These are phyloP conservation scores for Spea hammondii DNA, from an alignment of 2,797 vertebrate species.

Conservation along the genomic window DNA sequence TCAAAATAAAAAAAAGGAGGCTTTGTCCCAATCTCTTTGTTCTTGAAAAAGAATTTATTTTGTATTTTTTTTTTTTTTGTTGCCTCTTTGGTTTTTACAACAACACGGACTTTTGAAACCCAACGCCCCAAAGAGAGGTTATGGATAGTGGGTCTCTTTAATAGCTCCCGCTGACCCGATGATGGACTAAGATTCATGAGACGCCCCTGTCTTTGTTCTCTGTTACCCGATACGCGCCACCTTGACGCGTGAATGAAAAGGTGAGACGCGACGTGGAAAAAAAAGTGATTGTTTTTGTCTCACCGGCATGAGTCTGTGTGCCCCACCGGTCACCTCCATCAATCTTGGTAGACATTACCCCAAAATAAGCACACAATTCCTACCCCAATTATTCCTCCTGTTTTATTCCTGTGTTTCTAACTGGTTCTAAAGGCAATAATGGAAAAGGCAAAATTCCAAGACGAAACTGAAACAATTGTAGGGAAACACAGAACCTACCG, in stretches of 20 bases:
- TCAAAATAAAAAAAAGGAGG: not conserved
- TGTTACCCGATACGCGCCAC: conserved; percentile 37
- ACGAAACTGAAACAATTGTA: no score
- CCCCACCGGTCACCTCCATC: conserved; percentile 10
- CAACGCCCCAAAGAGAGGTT: conserved; percentile 23
- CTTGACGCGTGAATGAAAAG: conserved; percentile 41
- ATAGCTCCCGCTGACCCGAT: conserved; percentile 13
- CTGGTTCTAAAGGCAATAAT: no score
- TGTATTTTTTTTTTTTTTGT: not conserved
- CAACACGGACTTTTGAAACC: conserved; percentile 33
- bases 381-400: not conserved
- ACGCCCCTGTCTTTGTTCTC: conserved; percentile 28
- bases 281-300: not conserved
- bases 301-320: not conserved
- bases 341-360: not conserved
- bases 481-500: no score
- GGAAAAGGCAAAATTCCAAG: no score
- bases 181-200: conserved; percentile 34
- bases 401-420: not conserved
- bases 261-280: conserved; percentile 14
- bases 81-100: conserved; percentile 24
- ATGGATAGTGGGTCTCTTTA: conserved; percentile 14
- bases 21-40: conserved; percentile 10
- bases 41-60: conserved; percentile 12
- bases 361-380: not conserved